A percentile compares a stretch with the other conserved stretches of the same genome.
phyloP scores from a whole-genome alignment of 2,797 vertebrate species.

The Lacerta bilineata region DNA sequence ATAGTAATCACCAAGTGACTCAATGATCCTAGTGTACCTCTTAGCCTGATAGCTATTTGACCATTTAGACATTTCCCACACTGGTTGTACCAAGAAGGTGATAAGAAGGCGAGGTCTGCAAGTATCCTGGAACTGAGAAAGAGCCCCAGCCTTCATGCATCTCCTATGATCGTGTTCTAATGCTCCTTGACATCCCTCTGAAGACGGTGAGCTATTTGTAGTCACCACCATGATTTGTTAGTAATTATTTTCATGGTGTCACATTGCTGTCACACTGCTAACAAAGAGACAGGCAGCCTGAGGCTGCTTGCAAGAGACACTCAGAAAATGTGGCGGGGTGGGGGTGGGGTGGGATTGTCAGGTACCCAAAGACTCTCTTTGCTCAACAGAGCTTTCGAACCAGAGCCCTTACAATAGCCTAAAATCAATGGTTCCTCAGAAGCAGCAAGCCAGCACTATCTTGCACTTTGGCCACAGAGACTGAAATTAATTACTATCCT shows the following conservation, averaged over 20 bases:
- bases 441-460: slow-evolving; percentile 71
- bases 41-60: neutral
- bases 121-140: slow-evolving; percentile 65
- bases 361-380: slow-evolving; percentile 78
- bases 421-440: slow-evolving; percentile 76
- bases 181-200: slow-evolving; percentile 98
- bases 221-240: slow-evolving; percentile 99
- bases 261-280: slow-evolving; percentile 98
- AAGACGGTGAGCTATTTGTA: slow-evolving; percentile 98
- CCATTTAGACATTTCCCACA: slow-evolving; percentile 52
- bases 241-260: slow-evolving; percentile 99
- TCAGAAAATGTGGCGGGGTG: slow-evolving; percentile 72
- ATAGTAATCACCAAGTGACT: neutral
- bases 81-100: slow-evolving; percentile 54
- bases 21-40: neutral
- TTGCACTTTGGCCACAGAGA: slow-evolving; percentile 73
- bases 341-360: slow-evolving; percentile 75
- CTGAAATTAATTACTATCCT: slow-evolving; percentile 68
- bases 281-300: slow-evolving; percentile 88
- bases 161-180: slow-evolving; percentile 88
- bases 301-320: slow-evolving; percentile 85
- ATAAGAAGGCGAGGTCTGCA: slow-evolving; percentile 59
- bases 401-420: slow-evolving; percentile 75
- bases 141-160: slow-evolving; percentile 60
- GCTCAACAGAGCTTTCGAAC: slow-evolving; percentile 72